Conservation (phyloP, 2,113 vertebrate genomes). For the Peromyscus leucopus region DNA sequence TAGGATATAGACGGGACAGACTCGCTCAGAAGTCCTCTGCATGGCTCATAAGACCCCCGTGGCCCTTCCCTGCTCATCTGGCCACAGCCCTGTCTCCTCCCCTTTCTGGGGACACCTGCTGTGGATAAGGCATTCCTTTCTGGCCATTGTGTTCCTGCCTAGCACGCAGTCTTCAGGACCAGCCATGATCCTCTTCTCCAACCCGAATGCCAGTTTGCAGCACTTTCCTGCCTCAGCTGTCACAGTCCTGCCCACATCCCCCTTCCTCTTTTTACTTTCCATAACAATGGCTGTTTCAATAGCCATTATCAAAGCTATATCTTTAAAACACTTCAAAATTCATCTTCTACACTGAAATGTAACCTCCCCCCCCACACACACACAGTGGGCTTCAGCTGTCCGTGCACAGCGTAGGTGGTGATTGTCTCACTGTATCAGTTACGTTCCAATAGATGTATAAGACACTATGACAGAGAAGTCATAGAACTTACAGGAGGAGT, state of each 20-base stretch:
- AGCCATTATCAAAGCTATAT: background rate
- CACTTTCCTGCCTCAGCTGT: background rate
- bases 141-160: background rate
- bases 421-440: background rate
- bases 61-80: rapidly evolving
- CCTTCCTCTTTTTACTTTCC: background rate
- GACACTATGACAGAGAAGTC: no score
- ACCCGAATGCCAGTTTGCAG: no score
- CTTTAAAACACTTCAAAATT: background rate
- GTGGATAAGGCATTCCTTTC: no score
- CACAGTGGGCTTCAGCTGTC: no score
- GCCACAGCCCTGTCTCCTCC: background rate
- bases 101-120: background rate
- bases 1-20: background rate
- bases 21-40: background rate
- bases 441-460: no score
- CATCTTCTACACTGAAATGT: background rate
- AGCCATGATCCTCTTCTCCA: background rate
- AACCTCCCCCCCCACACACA: no score
- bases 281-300: background rate
- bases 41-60: background rate
- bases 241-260: rapidly evolving
- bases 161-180: background rate
- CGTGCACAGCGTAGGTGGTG: rapidly evolving
- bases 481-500: no score